Evolutionary conservation across 2,113 vertebrate genomes (phyloP).

Genomic region (Anoura caudifer): DNA sequence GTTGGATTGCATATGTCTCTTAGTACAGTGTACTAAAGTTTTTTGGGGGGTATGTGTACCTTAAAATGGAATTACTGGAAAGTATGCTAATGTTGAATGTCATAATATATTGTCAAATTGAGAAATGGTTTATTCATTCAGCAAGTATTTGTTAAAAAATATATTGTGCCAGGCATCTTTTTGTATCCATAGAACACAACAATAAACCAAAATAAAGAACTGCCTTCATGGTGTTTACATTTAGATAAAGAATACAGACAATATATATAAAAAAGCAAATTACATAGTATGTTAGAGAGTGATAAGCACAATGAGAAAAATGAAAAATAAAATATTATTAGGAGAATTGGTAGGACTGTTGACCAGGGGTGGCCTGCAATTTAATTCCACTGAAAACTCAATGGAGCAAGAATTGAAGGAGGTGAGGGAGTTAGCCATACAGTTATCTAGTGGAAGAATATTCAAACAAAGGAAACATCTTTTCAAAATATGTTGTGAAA

Average conservation of each 20-base stretch:
- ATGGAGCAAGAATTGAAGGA: background rate
- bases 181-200: background rate
- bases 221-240: background rate
- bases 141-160: background rate
- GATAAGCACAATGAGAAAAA: background rate
- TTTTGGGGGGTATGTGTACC: background rate
- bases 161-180: background rate
- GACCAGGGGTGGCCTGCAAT: background rate
- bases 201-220: background rate
- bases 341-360: background rate
- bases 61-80: background rate
- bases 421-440: background rate
- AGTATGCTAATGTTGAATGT: background rate
- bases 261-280: background rate
- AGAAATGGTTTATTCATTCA: background rate
- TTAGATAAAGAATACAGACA: background rate
- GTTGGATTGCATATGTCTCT: background rate
- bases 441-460: background rate
- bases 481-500: background rate
- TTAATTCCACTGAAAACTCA: constrained; percentile 1
- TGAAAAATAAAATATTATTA: background rate
- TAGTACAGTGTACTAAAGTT: background rate
- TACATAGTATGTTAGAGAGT: background rate
- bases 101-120: background rate
- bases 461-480: background rate